phyloP scores from a whole-genome alignment of 2,888 invertebrate genomes.

The Leistus spinibarbis region DNA sequence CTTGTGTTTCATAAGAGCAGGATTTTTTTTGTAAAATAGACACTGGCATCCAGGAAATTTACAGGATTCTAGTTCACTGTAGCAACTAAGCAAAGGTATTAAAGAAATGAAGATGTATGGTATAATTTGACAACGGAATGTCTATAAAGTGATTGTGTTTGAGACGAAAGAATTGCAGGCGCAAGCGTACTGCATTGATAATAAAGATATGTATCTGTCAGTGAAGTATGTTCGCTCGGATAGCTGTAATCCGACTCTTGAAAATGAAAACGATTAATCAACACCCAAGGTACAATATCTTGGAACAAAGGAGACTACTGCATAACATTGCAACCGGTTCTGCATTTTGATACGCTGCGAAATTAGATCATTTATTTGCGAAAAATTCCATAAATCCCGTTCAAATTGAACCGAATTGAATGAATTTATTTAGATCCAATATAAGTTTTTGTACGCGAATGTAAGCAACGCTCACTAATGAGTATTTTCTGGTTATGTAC shows the following conservation, averaged over 20 bases:
- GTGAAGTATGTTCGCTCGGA: not conserved
- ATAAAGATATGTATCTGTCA: not conserved
- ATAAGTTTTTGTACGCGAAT: not conserved
- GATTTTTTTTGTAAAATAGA: too few species aligned
- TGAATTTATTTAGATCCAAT: not conserved
- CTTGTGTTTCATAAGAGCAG: too few species aligned
- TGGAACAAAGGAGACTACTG: not conserved
- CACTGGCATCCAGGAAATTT: too few species aligned
- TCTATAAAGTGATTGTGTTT: not conserved
- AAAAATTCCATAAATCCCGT: not conserved
- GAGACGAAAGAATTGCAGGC: not conserved
- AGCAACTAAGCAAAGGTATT: not conserved
- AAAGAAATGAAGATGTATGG: not conserved
- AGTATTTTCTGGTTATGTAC: not conserved
- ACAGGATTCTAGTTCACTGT: too few species aligned
- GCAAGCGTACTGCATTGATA: not conserved
- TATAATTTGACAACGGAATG: not conserved
- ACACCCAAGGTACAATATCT: not conserved
- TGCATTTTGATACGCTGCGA: not conserved
- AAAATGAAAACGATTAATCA: not conserved
- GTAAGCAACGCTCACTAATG: not conserved
- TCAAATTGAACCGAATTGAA: too few species aligned
- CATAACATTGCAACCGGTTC: not conserved
- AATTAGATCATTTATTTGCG: not conserved
- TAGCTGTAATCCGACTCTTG: too few species aligned